A percentile compares a stretch with the other conserved stretches of the same genome.
These are phyloP conservation scores for Charadrius vociferus DNA, from an alignment of 2,113 vertebrate genomes.

Conservation along the genomic window DNA sequence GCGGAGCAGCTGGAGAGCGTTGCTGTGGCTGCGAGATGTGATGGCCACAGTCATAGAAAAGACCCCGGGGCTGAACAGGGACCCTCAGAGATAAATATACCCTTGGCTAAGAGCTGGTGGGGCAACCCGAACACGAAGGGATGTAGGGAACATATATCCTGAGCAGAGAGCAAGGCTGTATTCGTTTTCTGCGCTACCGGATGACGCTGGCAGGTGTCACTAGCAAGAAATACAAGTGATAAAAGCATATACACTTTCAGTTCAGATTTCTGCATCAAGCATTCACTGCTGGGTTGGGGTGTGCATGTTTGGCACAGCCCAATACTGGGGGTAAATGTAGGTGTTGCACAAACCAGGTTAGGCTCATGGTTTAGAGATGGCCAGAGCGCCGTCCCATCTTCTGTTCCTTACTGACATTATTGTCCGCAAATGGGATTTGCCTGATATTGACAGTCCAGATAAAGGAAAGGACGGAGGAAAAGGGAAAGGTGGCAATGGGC, in stretches of 20 bases:
- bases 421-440: no score
- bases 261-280: not conserved
- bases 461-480: not conserved
- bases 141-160: not conserved
- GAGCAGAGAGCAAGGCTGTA: fast-evolving
- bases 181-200: not conserved
- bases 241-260: not conserved
- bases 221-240: not conserved
- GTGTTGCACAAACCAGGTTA: not conserved
- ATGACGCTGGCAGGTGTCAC: slow-evolving; percentile 4
- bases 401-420: not conserved
- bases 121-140: fast-evolving
- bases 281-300: not conserved
- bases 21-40: not conserved
- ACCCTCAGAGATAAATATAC: not conserved
- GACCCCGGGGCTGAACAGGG: not conserved
- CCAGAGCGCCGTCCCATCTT: not conserved
- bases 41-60: not conserved
- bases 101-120: not conserved
- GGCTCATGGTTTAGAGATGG: fast-evolving
- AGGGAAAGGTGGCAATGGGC: not conserved
- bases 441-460: not conserved
- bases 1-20: not conserved
- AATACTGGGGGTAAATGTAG: not conserved
- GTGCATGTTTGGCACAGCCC: not conserved